These are phyloP conservation scores for Diogma glabrata DNA, from an alignment of 2,888 invertebrate species.

Conservation along the genomic window DNA sequence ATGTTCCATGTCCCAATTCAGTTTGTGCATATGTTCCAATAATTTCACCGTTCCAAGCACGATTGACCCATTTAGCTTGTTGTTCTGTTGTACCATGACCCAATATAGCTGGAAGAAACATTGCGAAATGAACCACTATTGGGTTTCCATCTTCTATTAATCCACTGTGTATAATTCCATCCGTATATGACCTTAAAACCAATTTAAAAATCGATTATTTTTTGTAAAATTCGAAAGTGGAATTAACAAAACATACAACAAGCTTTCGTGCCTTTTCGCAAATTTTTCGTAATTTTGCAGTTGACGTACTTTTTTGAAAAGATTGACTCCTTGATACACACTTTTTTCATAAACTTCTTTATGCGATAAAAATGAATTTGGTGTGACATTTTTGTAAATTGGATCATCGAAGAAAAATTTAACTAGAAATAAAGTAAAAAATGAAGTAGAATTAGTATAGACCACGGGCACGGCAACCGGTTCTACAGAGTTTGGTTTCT, in stretches of 20 bases:
- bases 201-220: no score
- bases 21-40: constrained; percentile 95
- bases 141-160: constrained; percentile 37
- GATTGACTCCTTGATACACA: constrained; percentile 56
- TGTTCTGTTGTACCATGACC: constrained; percentile 83
- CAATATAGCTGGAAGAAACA: constrained; percentile 87
- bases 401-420: constrained; percentile 44
- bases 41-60: constrained; percentile 71
- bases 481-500: no score
- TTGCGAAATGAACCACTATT: constrained; percentile 69
- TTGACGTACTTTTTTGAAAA: constrained; percentile 58
- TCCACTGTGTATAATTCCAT: constrained; percentile 32
- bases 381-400: constrained; percentile 51
- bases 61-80: constrained; percentile 74
- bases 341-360: constrained; percentile 74
- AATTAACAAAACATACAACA: no score
- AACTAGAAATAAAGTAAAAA: no score
- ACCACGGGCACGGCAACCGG: no score
- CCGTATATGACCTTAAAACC: no score
- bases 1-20: constrained; percentile 91
- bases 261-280: no score
- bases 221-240: no score
- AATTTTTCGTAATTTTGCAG: no score
- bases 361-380: constrained; percentile 68
- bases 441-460: no score